phyloP scores from a whole-genome alignment of 37 sponge, comb jelly and placozoan species.

The Beroe forskalii region DNA sequence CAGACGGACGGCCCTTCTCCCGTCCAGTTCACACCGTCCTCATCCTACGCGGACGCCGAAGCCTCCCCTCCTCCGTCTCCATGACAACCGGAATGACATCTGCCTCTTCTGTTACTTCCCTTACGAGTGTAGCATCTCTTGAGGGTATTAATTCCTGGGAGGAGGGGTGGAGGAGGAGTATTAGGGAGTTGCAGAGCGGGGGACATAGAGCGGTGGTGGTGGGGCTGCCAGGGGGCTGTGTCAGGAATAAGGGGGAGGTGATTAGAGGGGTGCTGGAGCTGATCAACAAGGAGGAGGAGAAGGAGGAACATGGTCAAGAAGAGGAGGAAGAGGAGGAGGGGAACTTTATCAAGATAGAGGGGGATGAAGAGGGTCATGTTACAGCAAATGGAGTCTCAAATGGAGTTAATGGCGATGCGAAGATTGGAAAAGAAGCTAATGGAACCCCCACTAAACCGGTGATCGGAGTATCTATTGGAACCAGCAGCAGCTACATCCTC shows the following conservation, averaged over 20 bases:
- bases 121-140: neutral
- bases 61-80: neutral
- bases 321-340: neutral
- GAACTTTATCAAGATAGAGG: neutral
- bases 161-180: neutral
- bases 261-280: neutral
- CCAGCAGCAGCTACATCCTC: slow-evolving; percentile 19
- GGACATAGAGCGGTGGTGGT: slow-evolving; percentile 8
- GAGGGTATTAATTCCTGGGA: neutral
- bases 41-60: neutral
- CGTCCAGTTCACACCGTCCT: slow-evolving; percentile 23
- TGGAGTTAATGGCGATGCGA: no score
- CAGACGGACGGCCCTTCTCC: neutral
- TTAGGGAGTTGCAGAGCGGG: neutral
- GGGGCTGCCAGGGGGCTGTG: neutral
- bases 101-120: neutral
- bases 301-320: no score
- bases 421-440: no score
- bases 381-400: no score
- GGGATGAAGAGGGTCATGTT: neutral
- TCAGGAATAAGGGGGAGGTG: neutral
- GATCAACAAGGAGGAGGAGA: neutral
- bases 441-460: neutral
- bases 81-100: neutral
- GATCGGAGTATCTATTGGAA: neutral